Evolutionary conservation across 2,113 vertebrate genomes (phyloP), one percentile per base, ranked within the genome.

Genomic region (Rhodinocichla rosea): DNA sequence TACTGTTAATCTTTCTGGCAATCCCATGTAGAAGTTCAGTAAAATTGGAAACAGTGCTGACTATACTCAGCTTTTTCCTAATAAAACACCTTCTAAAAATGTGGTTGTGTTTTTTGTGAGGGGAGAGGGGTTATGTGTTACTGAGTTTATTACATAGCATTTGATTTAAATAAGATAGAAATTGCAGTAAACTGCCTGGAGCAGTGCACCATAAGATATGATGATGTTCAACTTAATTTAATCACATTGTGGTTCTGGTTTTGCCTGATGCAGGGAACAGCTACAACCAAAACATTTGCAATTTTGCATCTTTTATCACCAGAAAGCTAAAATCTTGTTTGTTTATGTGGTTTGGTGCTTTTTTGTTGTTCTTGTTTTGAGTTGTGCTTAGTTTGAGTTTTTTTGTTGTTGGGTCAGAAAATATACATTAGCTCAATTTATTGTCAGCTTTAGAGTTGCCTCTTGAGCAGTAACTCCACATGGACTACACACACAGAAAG

Each of bases 61-160:
- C 57, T 47, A 13, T 64, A 68, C 37, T 74, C 23, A 62, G 37
- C 5, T 23, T 52, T 75, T 67, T 82, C 53, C 53, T 10, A 64
- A 68, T 62, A 50, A 22, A 73, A 20, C 26, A 30, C 14, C 52
- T 56, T 13, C 44, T 83, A 78, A 89, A 75, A 42, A 30, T 2
- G 21, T 33, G 11, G 16, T 5, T 44, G 19, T 1, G 20, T 0
- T 33, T 56, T 20, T 37, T 67, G 6, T 18, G 6, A 6, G 24
- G 2, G 2, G 2, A n/a, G 15, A n/a, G 15, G 28, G 7, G 1
- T n/a, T n/a, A 23, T 17, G 2, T 77, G 9, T 64, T 40, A 40
- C 45, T 35, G 27, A 64, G 22, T 12, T 75, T 26, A 50, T 52
- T 70, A 5, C 9, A 44, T 18, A 19, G 14, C 4, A 47, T 15